Conservation (phyloP, 2,113 vertebrate species). For the Corynorhinus townsendii region DNA sequence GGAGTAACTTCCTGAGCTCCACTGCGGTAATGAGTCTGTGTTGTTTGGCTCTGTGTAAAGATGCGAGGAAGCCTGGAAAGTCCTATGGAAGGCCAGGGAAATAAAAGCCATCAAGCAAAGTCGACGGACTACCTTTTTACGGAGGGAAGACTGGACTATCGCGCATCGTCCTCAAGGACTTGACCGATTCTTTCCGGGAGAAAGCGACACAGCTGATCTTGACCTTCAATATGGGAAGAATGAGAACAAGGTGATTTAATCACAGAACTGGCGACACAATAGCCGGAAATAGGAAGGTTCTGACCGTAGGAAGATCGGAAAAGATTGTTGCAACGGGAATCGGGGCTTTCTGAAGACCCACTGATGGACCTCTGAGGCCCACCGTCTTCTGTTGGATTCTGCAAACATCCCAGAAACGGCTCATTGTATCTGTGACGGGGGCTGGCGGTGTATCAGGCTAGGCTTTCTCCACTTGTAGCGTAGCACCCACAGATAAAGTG, state of each 20-base stretch:
- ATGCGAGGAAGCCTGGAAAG: not conserved
- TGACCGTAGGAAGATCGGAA: not conserved
- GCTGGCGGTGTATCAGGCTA: not conserved
- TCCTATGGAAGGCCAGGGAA: not conserved
- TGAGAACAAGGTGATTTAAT: conserved; percentile 1
- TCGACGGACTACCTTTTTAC: not conserved
- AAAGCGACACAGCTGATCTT: conserved; percentile 14
- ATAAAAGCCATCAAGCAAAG: not conserved
- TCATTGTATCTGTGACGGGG: not conserved
- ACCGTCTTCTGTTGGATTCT: not conserved
- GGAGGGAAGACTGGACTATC: not conserved
- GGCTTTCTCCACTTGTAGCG: conserved; percentile 17
- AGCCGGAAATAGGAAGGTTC: conserved; percentile 1
- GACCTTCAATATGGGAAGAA: not conserved
- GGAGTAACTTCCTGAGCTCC: not conserved
- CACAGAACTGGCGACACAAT: not conserved
- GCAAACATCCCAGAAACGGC: not conserved
- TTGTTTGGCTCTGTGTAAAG: not conserved
- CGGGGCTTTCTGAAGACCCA: not conserved
- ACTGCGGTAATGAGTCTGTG: not conserved
- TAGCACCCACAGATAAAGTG: not conserved
- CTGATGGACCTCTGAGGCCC: not conserved
- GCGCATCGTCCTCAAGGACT: not conserved
- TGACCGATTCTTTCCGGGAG: not conserved
- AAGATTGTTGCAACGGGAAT: not conserved